Conservation (phyloP, 2,888 invertebrate genomes). For the Sinohyriopsis cumingii region DNA sequence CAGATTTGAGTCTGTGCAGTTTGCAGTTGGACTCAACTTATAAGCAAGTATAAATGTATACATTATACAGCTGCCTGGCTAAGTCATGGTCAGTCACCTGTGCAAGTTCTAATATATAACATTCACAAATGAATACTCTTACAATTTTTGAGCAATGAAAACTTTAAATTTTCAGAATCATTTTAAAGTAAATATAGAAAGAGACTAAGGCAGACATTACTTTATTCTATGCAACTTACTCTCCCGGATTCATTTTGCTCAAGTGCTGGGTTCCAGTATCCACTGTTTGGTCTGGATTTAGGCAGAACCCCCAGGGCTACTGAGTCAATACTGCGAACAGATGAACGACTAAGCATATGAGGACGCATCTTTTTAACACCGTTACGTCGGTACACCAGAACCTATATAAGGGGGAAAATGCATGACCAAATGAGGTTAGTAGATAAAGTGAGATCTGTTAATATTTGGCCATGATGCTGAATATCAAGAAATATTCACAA, state of each 20-base stretch:
- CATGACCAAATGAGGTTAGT: conserved; percentile 2
- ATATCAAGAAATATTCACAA: neutral
- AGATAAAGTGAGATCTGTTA: conserved; percentile 3
- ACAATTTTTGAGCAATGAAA: too few species aligned
- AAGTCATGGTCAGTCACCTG: too few species aligned
- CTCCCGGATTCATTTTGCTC: conserved; percentile 23
- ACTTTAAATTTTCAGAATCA: too few species aligned
- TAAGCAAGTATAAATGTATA: too few species aligned
- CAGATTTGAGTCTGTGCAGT: too few species aligned
- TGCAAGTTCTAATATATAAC: too few species aligned
- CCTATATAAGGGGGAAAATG: conserved; percentile 27
- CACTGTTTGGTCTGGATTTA: conserved; percentile 58
- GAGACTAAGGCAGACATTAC: too few species aligned
- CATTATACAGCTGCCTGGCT: too few species aligned
- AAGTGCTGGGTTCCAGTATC: conserved; percentile 58
- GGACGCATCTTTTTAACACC: conserved; percentile 20
- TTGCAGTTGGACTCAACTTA: too few species aligned
- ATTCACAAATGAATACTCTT: too few species aligned
- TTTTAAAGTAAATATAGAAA: too few species aligned
- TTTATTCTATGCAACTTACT: conserved; percentile 1
- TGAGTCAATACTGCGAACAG: conserved; percentile 53
- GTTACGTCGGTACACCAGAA: conserved; percentile 47
- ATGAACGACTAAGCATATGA: conserved; percentile 28
- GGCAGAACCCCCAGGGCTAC: conserved; percentile 58
- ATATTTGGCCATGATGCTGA: neutral